Percentiles rank a stretch among this genome's conserved stretches.
Evolutionary conservation across 1,140 invertebrate species (phyloP).

Genomic region (Saccostrea echinata): DNA sequence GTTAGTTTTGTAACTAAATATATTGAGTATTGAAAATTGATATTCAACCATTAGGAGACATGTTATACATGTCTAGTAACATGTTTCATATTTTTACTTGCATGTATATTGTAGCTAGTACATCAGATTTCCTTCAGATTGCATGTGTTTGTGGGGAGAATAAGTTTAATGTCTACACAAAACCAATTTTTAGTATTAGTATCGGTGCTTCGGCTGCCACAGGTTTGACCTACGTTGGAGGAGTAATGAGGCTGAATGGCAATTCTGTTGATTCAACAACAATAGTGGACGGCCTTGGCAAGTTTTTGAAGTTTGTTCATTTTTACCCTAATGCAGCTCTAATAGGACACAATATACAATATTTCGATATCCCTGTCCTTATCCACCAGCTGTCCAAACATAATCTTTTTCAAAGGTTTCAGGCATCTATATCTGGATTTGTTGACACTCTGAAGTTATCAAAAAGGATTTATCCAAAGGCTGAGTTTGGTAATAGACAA

Average conservation of each 20-base stretch:
- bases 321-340: not conserved
- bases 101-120: not conserved
- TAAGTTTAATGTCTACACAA: not conserved
- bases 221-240: not conserved
- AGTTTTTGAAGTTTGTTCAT: not conserved
- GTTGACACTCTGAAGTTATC: constrained; percentile 44
- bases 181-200: not conserved
- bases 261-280: not conserved
- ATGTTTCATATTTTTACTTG: not conserved
- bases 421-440: constrained; percentile 22
- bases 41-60: too few species aligned
- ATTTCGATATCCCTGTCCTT: constrained; percentile 32
- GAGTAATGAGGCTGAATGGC: constrained; percentile 1
- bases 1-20: not conserved
- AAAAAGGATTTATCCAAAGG: constrained; percentile 27
- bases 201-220: constrained; percentile 5
- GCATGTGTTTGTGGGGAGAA: not conserved
- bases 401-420: not conserved
- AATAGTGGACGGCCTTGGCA: not conserved
- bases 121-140: constrained; percentile 31
- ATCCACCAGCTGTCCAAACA: constrained; percentile 21
- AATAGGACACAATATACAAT: constrained; percentile 35
- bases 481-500: constrained; percentile 6
- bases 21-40: too few species aligned
- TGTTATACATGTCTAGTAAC: not conserved